phyloP scores from a whole-genome alignment of 2,888 invertebrate species.

The Hydroisotoma schaefferi region DNA sequence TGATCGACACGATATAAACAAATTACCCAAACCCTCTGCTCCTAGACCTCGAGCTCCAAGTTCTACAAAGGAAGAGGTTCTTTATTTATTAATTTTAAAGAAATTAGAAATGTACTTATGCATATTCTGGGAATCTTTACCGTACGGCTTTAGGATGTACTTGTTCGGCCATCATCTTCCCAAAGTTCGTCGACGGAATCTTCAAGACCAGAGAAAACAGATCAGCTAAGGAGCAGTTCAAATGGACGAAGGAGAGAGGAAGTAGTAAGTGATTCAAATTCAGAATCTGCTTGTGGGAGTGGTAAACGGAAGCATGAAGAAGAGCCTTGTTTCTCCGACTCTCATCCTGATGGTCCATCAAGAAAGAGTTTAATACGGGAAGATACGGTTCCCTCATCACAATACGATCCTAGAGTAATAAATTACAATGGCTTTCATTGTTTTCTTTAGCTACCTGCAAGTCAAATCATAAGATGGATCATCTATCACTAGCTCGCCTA shows the following conservation, averaged over 20 bases:
- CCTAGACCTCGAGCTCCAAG: too few relatives aligned
- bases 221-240: neutral
- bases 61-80: too few relatives aligned
- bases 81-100: neutral
- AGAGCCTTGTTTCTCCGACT: neutral
- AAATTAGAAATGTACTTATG: neutral
- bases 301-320: constrained; percentile 11
- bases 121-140: too few relatives aligned
- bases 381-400: neutral
- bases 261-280: constrained; percentile 1
- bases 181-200: too few relatives aligned
- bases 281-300: constrained; percentile 1
- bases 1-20: constrained; percentile 25
- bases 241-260: neutral
- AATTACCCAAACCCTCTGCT: constrained; percentile 8
- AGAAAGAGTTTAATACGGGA: neutral
- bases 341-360: neutral
- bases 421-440: too few relatives aligned
- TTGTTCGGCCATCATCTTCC: too few relatives aligned
- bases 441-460: too few relatives aligned
- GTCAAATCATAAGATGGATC: too few relatives aligned
- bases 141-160: too few relatives aligned
- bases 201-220: neutral
- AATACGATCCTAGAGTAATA: neutral
- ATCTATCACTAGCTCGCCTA: too few relatives aligned